Evolutionary conservation across 1,140 invertebrate genomes (phyloP).

Genomic region (Macrobrachium nipponense): DNA sequence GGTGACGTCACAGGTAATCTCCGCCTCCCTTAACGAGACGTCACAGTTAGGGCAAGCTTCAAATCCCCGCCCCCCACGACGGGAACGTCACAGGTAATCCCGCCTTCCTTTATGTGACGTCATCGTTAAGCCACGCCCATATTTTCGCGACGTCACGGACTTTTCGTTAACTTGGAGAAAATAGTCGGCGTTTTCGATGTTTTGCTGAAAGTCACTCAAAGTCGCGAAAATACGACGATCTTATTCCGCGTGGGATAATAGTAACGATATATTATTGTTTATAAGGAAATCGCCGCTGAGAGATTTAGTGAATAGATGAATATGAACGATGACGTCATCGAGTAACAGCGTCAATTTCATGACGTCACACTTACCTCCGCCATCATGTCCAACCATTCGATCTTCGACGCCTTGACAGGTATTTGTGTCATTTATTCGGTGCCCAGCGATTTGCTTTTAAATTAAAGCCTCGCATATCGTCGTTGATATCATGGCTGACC

Average conservation of each 20-base stretch:
- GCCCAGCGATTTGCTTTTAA: background rate
- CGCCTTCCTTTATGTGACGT: background rate
- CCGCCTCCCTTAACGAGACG: background rate
- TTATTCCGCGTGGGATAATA: too few relatives aligned
- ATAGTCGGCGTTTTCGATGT: too few relatives aligned
- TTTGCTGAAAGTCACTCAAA: too few relatives aligned
- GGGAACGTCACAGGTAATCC: conserved; percentile 5
- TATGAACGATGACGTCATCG: conserved; percentile 10
- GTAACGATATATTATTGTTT: too few relatives aligned
- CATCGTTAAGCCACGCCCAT: background rate
- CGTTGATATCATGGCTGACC: too few relatives aligned
- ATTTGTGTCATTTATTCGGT: conserved; percentile 17
- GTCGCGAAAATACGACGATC: too few relatives aligned
- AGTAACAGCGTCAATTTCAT: background rate
- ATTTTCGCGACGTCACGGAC: background rate
- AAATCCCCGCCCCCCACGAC: background rate
- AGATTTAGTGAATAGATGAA: background rate
- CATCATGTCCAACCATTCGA: conserved; percentile 52
- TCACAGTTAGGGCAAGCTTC: background rate
- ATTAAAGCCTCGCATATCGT: too few relatives aligned
- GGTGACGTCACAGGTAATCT: conserved; percentile 6
- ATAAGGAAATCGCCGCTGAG: background rate
- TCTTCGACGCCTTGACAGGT: conserved; percentile 56
- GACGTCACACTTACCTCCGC: conserved; percentile 43
- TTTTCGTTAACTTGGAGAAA: background rate